Percentiles rank a stretch among this genome's conserved stretches.
These are phyloP conservation scores for Heliopora coerulea DNA, from an alignment of 92 coral and sea anemone species.

Conservation along the genomic window DNA sequence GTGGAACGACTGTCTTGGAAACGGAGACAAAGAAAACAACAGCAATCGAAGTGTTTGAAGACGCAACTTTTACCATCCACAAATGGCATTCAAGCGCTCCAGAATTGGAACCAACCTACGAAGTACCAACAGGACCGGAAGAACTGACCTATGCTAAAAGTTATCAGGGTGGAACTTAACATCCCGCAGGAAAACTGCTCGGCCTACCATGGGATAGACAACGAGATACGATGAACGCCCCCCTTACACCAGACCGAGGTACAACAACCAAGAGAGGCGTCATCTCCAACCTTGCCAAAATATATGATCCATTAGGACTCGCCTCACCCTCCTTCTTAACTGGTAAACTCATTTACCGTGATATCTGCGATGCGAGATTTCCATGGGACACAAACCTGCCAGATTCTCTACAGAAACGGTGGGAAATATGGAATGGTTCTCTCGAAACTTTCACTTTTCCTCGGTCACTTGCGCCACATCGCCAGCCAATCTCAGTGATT, in stretches of 20 bases:
- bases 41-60: conserved; percentile 44
- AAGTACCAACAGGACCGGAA: conserved; percentile 7
- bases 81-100: conserved; percentile 48
- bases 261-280: conserved; percentile 58
- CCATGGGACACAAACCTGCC: conserved; percentile 56
- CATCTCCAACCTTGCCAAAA: conserved; percentile 48
- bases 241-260: conserved; percentile 31
- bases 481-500: conserved; percentile 24
- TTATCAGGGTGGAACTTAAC: conserved; percentile 49
- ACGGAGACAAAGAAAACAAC: too few relatives aligned
- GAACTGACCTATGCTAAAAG: conserved; percentile 56
- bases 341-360: conserved; percentile 56
- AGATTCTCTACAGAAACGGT: conserved; percentile 41
- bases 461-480: conserved; percentile 40
- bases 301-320: conserved; percentile 56
- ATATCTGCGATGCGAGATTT: conserved; percentile 51
- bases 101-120: conserved; percentile 44
- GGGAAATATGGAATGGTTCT: conserved; percentile 47
- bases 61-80: conserved; percentile 44
- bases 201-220: conserved; percentile 58
- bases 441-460: conserved; percentile 42
- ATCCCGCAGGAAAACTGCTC: conserved; percentile 40
- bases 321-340: conserved; percentile 50
- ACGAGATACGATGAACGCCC: too few relatives aligned
- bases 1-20: too few relatives aligned